Evolutionary conservation across 2,888 invertebrate species (phyloP).

Genomic region (Pseudoips prasinana): DNA sequence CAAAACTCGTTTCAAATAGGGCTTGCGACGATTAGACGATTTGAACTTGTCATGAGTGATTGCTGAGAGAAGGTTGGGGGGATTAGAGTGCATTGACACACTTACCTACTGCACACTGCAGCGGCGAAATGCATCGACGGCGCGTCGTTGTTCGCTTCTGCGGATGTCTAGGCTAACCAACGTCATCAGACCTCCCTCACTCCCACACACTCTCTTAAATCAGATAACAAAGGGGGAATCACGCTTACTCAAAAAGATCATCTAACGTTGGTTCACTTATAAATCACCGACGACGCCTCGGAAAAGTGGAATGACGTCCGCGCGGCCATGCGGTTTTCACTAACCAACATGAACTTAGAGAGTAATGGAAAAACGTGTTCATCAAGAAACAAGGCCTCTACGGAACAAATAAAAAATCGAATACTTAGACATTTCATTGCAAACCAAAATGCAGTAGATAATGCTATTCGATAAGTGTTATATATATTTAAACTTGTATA

Average conservation of each 20-base stretch:
- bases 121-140: conserved; percentile 70
- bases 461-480: too few relatives aligned
- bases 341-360: conserved; percentile 68
- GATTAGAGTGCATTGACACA: conserved; percentile 78
- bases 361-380: conserved; percentile 66
- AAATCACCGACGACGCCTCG: conserved; percentile 71
- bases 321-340: conserved; percentile 73
- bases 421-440: too few relatives aligned
- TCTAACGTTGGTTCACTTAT: conserved; percentile 50
- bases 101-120: conserved; percentile 78
- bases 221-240: conserved; percentile 32
- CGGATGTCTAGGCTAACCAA: conserved; percentile 53
- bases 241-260: conserved; percentile 44
- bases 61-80: conserved; percentile 63
- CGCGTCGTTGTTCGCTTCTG: conserved; percentile 60
- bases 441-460: too few relatives aligned
- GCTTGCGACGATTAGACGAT: conserved; percentile 49
- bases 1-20: conserved; percentile 41
- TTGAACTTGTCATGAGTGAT: conserved; percentile 73
- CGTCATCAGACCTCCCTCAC: conserved; percentile 46
- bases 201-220: conserved; percentile 28
- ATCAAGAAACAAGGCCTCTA: conserved; percentile 37
- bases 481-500: too few relatives aligned
- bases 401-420: conserved; percentile 7
- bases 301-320: conserved; percentile 81